These are phyloP conservation scores for Amiota minor DNA, from an alignment of 2,888 invertebrate species.

Conservation along the genomic window DNA sequence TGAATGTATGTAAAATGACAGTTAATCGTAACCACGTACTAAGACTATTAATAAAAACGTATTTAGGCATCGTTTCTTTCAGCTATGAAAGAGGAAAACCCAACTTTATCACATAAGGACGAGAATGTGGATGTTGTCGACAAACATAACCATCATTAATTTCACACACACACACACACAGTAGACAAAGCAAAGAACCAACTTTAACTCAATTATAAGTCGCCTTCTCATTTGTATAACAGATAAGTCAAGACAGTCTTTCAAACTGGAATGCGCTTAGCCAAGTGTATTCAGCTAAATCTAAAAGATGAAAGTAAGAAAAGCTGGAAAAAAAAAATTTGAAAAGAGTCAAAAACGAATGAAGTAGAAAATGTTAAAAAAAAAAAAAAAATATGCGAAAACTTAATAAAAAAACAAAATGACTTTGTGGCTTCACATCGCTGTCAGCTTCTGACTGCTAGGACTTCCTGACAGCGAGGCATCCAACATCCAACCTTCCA, in stretches of 20 bases:
- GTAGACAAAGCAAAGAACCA: background rate
- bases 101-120: no score
- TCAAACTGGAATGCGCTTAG: no score
- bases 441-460: background rate
- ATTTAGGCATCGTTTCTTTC: conserved; percentile 56
- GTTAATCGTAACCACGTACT: conserved; percentile 65
- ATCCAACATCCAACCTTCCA: background rate
- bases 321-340: conserved; percentile 53
- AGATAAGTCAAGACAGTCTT: background rate
- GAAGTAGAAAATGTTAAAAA: conserved; percentile 13
- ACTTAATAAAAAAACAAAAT: conserved; percentile 69
- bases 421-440: conserved; percentile 55
- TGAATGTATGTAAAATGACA: conserved; percentile 64
- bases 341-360: conserved; percentile 22
- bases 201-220: background rate
- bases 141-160: conserved; percentile 54
- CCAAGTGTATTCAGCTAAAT: no score
- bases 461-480: background rate
- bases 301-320: conserved; percentile 29
- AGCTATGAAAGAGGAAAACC: conserved; percentile 56
- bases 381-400: conserved; percentile 52
- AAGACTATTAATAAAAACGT: conserved; percentile 65
- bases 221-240: background rate
- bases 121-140: conserved; percentile 33
- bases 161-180: conserved; percentile 41